Base-by-base conservation (phyloP, 2,888 invertebrate genomes). In the Ophion slaviceki region DNA sequence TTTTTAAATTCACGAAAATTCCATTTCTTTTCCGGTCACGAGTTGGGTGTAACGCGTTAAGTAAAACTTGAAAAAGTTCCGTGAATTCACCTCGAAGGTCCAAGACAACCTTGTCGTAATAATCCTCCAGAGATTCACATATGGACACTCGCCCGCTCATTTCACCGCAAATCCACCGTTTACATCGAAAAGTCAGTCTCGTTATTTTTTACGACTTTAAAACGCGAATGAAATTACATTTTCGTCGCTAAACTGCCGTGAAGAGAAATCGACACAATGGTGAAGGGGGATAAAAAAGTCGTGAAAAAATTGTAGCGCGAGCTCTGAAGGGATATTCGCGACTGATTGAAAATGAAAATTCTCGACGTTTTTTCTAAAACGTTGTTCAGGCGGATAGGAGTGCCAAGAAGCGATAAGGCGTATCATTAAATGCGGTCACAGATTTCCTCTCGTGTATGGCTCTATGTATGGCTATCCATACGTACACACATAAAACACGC, bases 21-120 rank as follows among this genome's bases (percentile, higher is more conserved):
- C 32, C 32, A 4, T 32, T 32, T 4, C 1, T 28, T 32, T 32
- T 0, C 32, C 32, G 10, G 14, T 14, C 40, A 24, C 24, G 24
- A 24, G 24, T 24, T 24, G 2, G 24, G 24, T 24, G 24, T 24
- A 24, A 24, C 24, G 24, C 24, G 24, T 24, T 24, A 61, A 71
- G 32, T 32, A 6, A 40, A 40, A 8, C 7, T 40, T 40, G 40
- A 0, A 1, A 28, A 40, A 62, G 7, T 24, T 62, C 59, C 45
- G 28, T 17, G 57, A 70, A 64, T 82, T 91, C 94, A 96, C 96
- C 96, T 95, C 96, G 94, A 24, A 96, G 94, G 92, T 95, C 95
- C 86, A 94, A 89, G 85, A 96, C 95, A 82, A 95, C 95, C 93
- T 95, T 95, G 90, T 96, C 96, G 92, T 95, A 95, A 92, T 95